A percentile compares a stretch with the other conserved stretches of the same genome.
Conservation (phyloP, 2,888 invertebrate species). For the Pristionchus maxplancki region DNA sequence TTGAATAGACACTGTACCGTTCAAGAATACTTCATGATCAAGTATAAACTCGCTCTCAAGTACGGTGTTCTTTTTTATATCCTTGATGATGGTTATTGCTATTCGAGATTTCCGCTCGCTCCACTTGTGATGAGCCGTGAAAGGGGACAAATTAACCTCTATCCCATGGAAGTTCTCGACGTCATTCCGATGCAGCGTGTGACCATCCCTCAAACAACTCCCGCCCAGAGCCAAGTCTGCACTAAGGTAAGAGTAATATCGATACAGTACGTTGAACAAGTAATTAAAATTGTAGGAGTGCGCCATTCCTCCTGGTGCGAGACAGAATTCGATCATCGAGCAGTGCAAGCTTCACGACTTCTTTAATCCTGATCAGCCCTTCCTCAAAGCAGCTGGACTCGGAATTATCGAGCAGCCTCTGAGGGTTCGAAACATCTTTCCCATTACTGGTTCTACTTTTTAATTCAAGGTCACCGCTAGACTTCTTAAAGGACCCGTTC, state of each 20-base stretch:
- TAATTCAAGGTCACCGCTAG: constrained; percentile 55
- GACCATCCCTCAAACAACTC: constrained; percentile 60
- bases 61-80: constrained; percentile 41
- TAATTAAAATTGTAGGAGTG: constrained; percentile 54
- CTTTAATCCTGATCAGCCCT: constrained; percentile 51
- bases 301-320: constrained; percentile 58
- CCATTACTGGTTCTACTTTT: background rate
- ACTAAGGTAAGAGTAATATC: background rate
- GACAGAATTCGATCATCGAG: constrained; percentile 55
- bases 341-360: constrained; percentile 55
- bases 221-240: constrained; percentile 55
- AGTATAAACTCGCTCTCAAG: constrained; percentile 55
- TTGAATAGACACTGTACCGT: constrained; percentile 41
- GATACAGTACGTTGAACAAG: background rate
- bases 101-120: constrained; percentile 55
- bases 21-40: constrained; percentile 56
- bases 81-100: no score
- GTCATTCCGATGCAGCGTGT: constrained; percentile 65
- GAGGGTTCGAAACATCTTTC: constrained; percentile 8
- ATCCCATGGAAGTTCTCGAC: constrained; percentile 60
- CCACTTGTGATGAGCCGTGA: constrained; percentile 58
- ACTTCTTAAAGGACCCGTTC: constrained; percentile 54
- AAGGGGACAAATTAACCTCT: constrained; percentile 57
- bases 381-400: constrained; percentile 53
- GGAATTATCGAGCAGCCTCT: constrained; percentile 55